Base-by-base conservation (phyloP, 2,888 invertebrate species). In the Lithophane socia region DNA sequence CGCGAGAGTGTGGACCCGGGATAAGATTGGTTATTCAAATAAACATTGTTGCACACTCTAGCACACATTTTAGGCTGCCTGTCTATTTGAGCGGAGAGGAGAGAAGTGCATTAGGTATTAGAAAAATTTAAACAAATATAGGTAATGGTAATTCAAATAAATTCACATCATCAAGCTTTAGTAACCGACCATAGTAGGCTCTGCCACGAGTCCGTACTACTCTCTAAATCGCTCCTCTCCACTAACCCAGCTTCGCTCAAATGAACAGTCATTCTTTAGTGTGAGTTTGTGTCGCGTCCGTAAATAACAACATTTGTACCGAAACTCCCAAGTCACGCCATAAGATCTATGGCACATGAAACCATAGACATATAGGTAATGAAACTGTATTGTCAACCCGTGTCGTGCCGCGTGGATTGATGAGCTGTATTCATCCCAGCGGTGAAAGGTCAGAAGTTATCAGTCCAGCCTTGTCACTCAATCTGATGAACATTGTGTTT, bases 401-500 rank as follows among this genome's bases (percentile, higher is more conserved):
- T 83, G 83, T 86, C 83, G 72, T 64, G 79, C 52, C 29, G 68
- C 72, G 75, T 74, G 71, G 72, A 85, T 85, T 84, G 85, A 85
- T 85, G 82, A 71, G 47, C 49, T 44, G 61, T 24, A 24, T 72
- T 85, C 78, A 86, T 86, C 74, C 86, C 69, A 54, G 24, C 54
- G 81, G 81, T 67, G 58, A 75, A 63, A 61, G 85, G 87, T 85
- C 85, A 65, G 54, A 58, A 69, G 56, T 72, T 86, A 85, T 85
- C 87, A 74, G 84, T 67, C 84, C 70, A 75, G 81, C 85, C 85
- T 85, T 84, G 87, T 84, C 87, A 79, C 54, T 76, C 84, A 67
- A 66, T 75, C 67, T 74, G 84, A 79, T 75, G 73, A 76, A 72
- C 86, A 72, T 37, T 60, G 71, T 66, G 86, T 72, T 67, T 24